A percentile compares a stretch with the other conserved stretches of the same genome.
Conservation (phyloP, 1,140 invertebrate genomes). For the Nymphalis io region DNA sequence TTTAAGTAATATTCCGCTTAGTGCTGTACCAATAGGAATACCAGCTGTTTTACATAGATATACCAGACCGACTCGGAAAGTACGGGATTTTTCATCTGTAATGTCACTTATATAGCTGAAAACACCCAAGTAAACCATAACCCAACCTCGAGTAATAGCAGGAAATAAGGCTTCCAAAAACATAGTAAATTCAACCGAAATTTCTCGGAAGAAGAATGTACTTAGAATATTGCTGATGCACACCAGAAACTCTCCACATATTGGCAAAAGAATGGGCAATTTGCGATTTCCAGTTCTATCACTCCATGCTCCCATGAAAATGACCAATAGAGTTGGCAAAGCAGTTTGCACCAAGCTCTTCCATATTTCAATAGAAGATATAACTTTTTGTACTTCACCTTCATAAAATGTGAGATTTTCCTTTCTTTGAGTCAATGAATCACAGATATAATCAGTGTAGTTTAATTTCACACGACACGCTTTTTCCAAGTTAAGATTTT, state of each 20-base stretch:
- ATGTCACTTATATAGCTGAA: constrained; percentile 83
- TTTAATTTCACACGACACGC: constrained; percentile 82
- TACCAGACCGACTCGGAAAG: constrained; percentile 80
- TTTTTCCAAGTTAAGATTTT: constrained; percentile 84
- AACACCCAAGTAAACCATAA: constrained; percentile 80
- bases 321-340: constrained; percentile 80
- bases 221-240: constrained; percentile 78
- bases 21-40: constrained; percentile 71
- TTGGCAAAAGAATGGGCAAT: constrained; percentile 80
- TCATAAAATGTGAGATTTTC: constrained; percentile 72
- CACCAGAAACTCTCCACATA: constrained; percentile 79
- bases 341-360: constrained; percentile 81
- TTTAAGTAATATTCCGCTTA: constrained; percentile 75
- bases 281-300: constrained; percentile 82
- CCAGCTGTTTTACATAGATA: constrained; percentile 80
- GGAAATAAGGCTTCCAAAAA: constrained; percentile 80
- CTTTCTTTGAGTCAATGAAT: constrained; percentile 73
- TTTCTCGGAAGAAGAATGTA: constrained; percentile 78
- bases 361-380: constrained; percentile 80
- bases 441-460: constrained; percentile 78
- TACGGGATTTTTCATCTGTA: constrained; percentile 79
- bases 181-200: constrained; percentile 80
- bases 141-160: constrained; percentile 81
- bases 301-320: constrained; percentile 84
- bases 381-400: constrained; percentile 79